These are phyloP conservation scores for Phasia obesa DNA, from an alignment of 2,888 invertebrate genomes.

Conservation along the genomic window DNA sequence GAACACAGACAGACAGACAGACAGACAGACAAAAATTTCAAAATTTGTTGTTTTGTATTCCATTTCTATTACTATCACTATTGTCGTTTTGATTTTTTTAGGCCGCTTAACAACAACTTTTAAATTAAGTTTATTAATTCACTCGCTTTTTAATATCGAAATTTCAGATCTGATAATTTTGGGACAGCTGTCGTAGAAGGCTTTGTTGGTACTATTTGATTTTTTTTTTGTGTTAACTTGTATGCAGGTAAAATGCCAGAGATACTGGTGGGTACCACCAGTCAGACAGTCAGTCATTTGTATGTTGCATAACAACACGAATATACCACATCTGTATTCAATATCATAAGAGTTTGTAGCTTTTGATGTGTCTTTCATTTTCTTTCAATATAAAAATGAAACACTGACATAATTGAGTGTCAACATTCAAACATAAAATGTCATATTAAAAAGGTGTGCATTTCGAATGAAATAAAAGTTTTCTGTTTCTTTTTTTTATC, in stretches of 20 bases:
- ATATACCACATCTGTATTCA: constrained; percentile 12
- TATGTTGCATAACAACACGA: constrained; percentile 1
- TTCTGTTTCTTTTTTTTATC: constrained; percentile 41
- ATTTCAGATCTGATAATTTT: too few species aligned
- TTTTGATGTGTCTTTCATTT: neutral
- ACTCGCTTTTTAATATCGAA: too few species aligned
- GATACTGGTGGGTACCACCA: constrained; percentile 15
- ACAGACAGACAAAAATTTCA: too few species aligned
- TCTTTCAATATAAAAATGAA: constrained; percentile 52
- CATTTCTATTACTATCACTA: too few species aligned
- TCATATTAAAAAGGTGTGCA: constrained; percentile 60
- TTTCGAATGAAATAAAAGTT: constrained; percentile 49
- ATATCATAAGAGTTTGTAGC: neutral
- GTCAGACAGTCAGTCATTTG: constrained; percentile 17
- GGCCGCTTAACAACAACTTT: too few species aligned
- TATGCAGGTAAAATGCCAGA: too few species aligned
- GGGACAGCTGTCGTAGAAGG: neutral
- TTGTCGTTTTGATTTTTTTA: too few species aligned
- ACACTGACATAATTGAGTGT: constrained; percentile 70
- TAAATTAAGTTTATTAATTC: too few species aligned
- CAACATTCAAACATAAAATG: constrained; percentile 68
- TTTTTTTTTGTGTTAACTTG: constrained; percentile 3
- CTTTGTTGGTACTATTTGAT: constrained; percentile 11
- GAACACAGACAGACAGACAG: too few species aligned
- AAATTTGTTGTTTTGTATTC: too few species aligned